Evolutionary conservation across 2,888 invertebrate species (phyloP).

Genomic region (Lithophane ornitopus): DNA sequence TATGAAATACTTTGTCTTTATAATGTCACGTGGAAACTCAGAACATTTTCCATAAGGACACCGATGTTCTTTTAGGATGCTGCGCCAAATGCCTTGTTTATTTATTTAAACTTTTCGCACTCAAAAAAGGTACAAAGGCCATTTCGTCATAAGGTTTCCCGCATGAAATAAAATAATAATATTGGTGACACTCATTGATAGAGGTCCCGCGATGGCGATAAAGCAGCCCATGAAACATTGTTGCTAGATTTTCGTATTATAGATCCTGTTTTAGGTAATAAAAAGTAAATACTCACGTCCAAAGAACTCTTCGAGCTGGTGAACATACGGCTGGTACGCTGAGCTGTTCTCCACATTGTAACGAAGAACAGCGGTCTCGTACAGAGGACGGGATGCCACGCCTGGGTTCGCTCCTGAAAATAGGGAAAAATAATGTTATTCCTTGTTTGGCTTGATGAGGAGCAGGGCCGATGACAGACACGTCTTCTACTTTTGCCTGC

Average conservation of each 20-base stretch:
- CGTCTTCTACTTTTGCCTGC: too few species aligned
- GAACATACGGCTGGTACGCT: slow-evolving; percentile 86
- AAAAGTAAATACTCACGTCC: slow-evolving; percentile 71
- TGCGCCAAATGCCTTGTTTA: background rate
- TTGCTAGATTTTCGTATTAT: background rate
- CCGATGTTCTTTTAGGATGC: background rate
- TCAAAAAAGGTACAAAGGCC: too few species aligned
- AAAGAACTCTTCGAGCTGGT: slow-evolving; percentile 84
- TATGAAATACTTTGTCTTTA: too few species aligned
- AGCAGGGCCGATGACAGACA: background rate
- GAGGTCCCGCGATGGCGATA: background rate
- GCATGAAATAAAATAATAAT: background rate
- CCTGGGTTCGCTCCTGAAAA: slow-evolving; percentile 90
- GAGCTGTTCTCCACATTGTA: slow-evolving; percentile 88
- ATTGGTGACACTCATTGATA: background rate
- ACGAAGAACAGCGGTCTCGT: slow-evolving; percentile 89
- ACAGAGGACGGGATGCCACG: slow-evolving; percentile 91
- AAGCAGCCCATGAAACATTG: background rate
- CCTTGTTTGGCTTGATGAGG: too few species aligned
- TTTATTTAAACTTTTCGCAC: too few species aligned
- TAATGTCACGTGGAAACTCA: background rate
- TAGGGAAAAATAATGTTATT: background rate
- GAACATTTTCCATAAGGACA: background rate
- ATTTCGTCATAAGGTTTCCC: too few species aligned
- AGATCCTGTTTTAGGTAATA: background rate